Percentiles rank a stretch among this genome's conserved stretches.
Conservation (phyloP, 2,797 vertebrate genomes). For the Babyrousa celebensis region DNA sequence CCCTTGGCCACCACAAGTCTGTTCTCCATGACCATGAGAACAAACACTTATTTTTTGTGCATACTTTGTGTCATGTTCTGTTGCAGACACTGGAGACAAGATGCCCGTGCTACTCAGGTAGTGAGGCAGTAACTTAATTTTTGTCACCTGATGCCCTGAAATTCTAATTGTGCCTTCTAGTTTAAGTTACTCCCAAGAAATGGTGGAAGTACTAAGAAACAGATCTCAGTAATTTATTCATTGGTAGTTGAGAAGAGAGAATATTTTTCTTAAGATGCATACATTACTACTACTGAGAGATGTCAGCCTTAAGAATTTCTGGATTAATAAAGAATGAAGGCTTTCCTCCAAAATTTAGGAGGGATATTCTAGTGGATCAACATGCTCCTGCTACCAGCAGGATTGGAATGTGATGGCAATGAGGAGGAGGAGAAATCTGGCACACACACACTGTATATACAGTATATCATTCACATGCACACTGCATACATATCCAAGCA, state of each 20-base stretch:
- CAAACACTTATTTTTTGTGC: neutral
- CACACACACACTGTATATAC: too few relatives aligned
- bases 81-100: neutral
- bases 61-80: neutral
- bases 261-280: constrained; percentile 7
- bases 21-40: too few relatives aligned
- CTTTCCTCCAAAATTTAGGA: constrained; percentile 12
- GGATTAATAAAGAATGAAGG: constrained; percentile 31
- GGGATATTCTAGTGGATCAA: neutral
- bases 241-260: neutral
- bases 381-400: neutral
- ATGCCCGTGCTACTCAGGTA: neutral
- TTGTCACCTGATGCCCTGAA: neutral
- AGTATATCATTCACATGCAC: too few relatives aligned
- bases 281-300: constrained; percentile 1
- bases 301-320: neutral
- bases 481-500: too few relatives aligned
- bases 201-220: neutral
- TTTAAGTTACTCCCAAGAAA: constrained; percentile 22
- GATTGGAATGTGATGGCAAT: neutral
- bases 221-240: constrained; percentile 2
- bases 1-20: too few relatives aligned
- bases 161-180: constrained; percentile 40
- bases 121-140: neutral
- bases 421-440: neutral